These are phyloP conservation scores for Macaria notata DNA, from an alignment of 2,888 invertebrate genomes.

Conservation along the genomic window DNA sequence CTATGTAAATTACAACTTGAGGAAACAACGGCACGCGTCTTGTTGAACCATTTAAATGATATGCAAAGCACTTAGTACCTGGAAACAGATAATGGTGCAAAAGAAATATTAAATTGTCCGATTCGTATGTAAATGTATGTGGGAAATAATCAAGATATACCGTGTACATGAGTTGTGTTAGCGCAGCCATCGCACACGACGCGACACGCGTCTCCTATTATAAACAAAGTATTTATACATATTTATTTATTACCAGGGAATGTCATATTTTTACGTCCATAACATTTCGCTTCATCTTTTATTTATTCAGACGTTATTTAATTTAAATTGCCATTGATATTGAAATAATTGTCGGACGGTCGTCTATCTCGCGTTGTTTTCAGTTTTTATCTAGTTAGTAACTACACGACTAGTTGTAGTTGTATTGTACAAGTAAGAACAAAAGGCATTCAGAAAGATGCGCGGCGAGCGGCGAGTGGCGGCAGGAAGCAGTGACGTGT, in stretches of 20 bases:
- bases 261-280: constrained; percentile 17
- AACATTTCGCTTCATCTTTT: constrained; percentile 19
- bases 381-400: constrained; percentile 45
- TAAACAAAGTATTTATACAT: constrained; percentile 38
- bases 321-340: constrained; percentile 12
- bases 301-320: constrained; percentile 7
- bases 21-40: constrained; percentile 62
- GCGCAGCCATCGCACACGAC: constrained; percentile 51
- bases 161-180: constrained; percentile 38
- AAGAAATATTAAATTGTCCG: constrained; percentile 67
- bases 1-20: constrained; percentile 46
- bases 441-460: constrained; percentile 76
- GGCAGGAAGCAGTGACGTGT: constrained; percentile 71
- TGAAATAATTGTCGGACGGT: constrained; percentile 5
- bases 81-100: constrained; percentile 63
- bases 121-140: constrained; percentile 72
- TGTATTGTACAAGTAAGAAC: constrained; percentile 76
- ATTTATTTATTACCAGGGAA: constrained; percentile 34
- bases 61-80: constrained; percentile 71
- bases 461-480: constrained; percentile 51
- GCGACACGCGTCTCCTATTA: constrained; percentile 51
- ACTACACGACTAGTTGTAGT: constrained; percentile 53
- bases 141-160: constrained; percentile 59
- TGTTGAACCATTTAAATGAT: constrained; percentile 61
- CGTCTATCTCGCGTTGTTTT: constrained; percentile 1